Percentiles rank a stretch among this genome's conserved stretches.
Evolutionary conservation across 2,797 vertebrate species (phyloP).

Genomic region (Amblyopsis hoosieri): DNA sequence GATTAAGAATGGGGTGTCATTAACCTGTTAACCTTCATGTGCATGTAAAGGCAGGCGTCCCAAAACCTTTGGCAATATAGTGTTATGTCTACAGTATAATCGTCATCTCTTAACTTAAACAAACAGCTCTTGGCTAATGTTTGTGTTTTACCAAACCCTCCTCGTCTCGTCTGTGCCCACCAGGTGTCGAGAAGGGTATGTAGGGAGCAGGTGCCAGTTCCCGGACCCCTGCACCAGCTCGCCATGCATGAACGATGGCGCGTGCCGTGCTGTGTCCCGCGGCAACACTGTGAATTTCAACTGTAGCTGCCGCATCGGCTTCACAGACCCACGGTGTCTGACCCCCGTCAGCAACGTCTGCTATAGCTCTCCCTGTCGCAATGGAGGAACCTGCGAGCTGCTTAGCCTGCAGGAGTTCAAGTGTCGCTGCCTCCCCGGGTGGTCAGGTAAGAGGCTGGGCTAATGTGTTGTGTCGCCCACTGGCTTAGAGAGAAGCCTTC

Average conservation of each 20-base stretch:
- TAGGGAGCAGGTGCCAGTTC: conserved; percentile 70
- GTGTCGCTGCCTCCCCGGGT: conserved; percentile 91
- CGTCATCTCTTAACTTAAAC: no score
- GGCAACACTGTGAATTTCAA: conserved; percentile 73
- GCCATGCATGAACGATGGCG: conserved; percentile 67
- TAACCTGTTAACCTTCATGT: no score
- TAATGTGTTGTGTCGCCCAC: not conserved
- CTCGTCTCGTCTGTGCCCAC: conserved; percentile 12
- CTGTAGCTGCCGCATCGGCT: conserved; percentile 86
- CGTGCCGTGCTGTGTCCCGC: conserved; percentile 58
- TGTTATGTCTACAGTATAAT: no score
- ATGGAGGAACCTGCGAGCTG: conserved; percentile 88
- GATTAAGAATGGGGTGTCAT: no score
- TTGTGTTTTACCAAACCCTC: not conserved
- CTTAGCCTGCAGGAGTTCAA: conserved; percentile 80
- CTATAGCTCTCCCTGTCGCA: conserved; percentile 85
- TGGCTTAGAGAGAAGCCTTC: not conserved
- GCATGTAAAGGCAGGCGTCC: no score
- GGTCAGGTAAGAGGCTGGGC: conserved; percentile 84
- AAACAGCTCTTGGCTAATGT: no score
- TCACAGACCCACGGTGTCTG: conserved; percentile 82
- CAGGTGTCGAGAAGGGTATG: conserved; percentile 67
- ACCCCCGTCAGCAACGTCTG: conserved; percentile 82
- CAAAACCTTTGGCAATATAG: no score
- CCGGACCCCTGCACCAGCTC: conserved; percentile 62